phyloP scores from a whole-genome alignment of 2,888 invertebrate genomes.

The Chaetogeoica ovagalla region DNA sequence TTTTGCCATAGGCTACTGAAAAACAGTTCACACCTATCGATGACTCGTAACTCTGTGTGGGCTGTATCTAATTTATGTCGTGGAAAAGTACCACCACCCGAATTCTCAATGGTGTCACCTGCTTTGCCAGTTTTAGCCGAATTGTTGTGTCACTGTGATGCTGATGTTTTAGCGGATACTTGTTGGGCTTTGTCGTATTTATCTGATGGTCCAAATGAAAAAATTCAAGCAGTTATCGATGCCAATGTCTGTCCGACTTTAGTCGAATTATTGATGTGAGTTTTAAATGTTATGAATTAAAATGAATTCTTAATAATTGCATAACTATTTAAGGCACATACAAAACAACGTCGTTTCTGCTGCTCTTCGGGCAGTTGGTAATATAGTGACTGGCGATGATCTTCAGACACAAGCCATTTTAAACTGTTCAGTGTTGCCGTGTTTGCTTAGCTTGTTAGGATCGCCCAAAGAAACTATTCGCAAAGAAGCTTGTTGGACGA shows the following conservation, averaged over 20 bases:
- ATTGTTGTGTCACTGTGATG: slow-evolving; percentile 82
- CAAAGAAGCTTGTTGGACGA: slow-evolving; percentile 97
- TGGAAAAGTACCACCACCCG: slow-evolving; percentile 94
- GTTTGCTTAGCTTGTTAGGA: slow-evolving; percentile 75
- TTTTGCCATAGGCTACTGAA: slow-evolving; percentile 72
- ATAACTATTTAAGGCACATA: slow-evolving; percentile 67
- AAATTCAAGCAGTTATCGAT: slow-evolving; percentile 92
- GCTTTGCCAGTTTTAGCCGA: slow-evolving; percentile 86
- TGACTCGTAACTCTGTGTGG: slow-evolving; percentile 98
- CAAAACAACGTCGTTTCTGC: slow-evolving; percentile 86
- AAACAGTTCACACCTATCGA: slow-evolving; percentile 75
- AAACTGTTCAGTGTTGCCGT: slow-evolving; percentile 86
- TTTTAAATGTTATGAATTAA: slow-evolving; percentile 52
- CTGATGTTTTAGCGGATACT: slow-evolving; percentile 88
- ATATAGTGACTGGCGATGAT: slow-evolving; percentile 96
- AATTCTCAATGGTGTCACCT: slow-evolving; percentile 78
- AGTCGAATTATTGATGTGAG: slow-evolving; percentile 69
- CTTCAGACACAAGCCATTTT: slow-evolving; percentile 92
- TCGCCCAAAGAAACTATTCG: slow-evolving; percentile 81
- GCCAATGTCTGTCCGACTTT: slow-evolving; percentile 87
- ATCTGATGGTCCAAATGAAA: slow-evolving; percentile 95
- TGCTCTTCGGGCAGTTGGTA: slow-evolving; percentile 93
- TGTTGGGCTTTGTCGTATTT: slow-evolving; percentile 97
- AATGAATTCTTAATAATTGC: slow-evolving; percentile 23
- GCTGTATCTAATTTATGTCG: slow-evolving; percentile 95